These are phyloP conservation scores for Phymorhynchus buccinoides DNA, from an alignment of 1,140 invertebrate species.

Conservation along the genomic window DNA sequence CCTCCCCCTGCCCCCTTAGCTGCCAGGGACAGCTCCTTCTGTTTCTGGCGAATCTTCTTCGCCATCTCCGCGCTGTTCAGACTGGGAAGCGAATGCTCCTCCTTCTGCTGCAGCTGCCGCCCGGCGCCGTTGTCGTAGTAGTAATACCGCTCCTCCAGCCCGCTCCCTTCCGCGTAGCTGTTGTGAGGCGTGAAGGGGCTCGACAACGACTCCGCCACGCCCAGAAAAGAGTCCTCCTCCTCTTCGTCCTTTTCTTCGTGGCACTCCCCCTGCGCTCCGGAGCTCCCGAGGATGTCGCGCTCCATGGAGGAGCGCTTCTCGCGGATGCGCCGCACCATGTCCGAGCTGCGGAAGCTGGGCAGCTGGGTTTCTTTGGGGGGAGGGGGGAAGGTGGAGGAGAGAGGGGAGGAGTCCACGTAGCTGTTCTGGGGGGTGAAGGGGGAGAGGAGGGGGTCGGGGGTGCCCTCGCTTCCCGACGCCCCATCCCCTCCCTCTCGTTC, in stretches of 20 bases:
- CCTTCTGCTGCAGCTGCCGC: too few species aligned
- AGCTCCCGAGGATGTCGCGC: background rate
- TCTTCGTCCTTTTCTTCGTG: background rate
- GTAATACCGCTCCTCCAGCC: slow-evolving; percentile 37
- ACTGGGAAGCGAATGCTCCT: slow-evolving; percentile 66
- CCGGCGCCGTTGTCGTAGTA: slow-evolving; percentile 45
- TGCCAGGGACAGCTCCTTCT: slow-evolving; percentile 50
- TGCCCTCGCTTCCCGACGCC: slow-evolving; percentile 22
- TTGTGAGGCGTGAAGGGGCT: slow-evolving; percentile 59
- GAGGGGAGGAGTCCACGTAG: slow-evolving; percentile 38
- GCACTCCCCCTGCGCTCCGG: background rate
- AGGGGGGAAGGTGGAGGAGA: slow-evolving; percentile 30
- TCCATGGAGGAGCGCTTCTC: slow-evolving; percentile 55
- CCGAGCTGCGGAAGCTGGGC: slow-evolving; percentile 53
- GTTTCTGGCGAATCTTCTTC: slow-evolving; percentile 59
- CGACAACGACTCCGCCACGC: background rate
- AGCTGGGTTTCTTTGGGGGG: slow-evolving; percentile 45
- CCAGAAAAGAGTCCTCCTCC: background rate
- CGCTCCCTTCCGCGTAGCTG: slow-evolving; percentile 59
- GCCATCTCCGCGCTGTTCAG: slow-evolving; percentile 68
- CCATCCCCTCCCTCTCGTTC: background rate
- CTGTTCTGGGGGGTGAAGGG: slow-evolving; percentile 68
- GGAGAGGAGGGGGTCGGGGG: slow-evolving; percentile 32
- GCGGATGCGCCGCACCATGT: slow-evolving; percentile 56
- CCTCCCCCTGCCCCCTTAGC: slow-evolving; percentile 16